These are phyloP conservation scores for Pseudanteris insignis DNA, from an alignment of 2,888 invertebrate genomes.

Conservation along the genomic window DNA sequence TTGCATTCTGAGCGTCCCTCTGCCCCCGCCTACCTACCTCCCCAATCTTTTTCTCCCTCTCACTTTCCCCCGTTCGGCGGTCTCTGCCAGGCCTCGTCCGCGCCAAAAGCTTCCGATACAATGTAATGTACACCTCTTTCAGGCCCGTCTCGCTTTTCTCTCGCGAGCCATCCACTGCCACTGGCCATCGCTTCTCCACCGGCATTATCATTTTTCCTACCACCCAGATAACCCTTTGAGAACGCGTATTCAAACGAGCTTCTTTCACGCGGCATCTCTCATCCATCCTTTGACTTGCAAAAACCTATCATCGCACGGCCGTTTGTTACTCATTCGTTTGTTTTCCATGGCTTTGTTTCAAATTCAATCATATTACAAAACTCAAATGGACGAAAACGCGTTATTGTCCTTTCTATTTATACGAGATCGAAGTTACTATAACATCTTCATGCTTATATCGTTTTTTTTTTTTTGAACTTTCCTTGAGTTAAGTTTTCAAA, in stretches of 20 bases:
- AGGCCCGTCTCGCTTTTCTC: slow-evolving; percentile 42
- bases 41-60: slow-evolving; percentile 26
- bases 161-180: slow-evolving; percentile 32
- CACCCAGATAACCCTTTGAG: slow-evolving; percentile 35
- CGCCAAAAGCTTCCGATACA: slow-evolving; percentile 56
- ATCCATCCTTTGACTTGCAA: slow-evolving; percentile 17
- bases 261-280: slow-evolving; percentile 26
- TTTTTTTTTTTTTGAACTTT: too few relatives aligned
- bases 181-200: slow-evolving; percentile 43
- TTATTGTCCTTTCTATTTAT: too few relatives aligned
- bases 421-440: too few relatives aligned
- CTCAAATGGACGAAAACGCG: too few relatives aligned
- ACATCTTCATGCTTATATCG: too few relatives aligned
- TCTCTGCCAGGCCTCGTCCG: slow-evolving; percentile 6
- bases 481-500: too few relatives aligned
- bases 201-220: slow-evolving; percentile 38
- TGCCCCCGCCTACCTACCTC: slow-evolving; percentile 30
- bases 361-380: slow-evolving; percentile 21
- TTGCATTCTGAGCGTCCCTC: slow-evolving; percentile 43
- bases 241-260: slow-evolving; percentile 20
- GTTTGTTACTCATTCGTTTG: not conserved
- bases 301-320: too few relatives aligned
- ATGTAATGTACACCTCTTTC: slow-evolving; percentile 50
- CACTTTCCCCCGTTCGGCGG: not conserved
- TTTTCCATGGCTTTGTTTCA: slow-evolving; percentile 12